Conservation (phyloP, 2,797 vertebrate genomes). For the Argentina silus region DNA sequence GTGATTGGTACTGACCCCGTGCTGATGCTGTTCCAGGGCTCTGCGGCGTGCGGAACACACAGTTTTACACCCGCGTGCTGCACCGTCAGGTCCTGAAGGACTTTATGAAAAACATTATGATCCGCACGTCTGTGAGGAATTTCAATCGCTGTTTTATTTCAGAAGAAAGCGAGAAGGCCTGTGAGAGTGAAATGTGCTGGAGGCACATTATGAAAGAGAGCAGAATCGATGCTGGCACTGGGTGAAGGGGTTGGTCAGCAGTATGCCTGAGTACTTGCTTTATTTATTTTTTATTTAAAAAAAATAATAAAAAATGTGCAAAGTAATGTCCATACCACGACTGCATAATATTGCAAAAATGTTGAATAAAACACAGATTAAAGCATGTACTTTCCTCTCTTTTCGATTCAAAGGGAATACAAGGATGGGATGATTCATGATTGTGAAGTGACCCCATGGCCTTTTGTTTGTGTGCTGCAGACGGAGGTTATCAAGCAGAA, state of each 20-base stretch:
- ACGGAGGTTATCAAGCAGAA: too few relatives aligned
- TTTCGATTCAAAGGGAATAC: background rate
- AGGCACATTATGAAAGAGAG: conserved; percentile 39
- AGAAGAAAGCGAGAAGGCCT: background rate
- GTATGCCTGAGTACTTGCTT: conserved; percentile 7
- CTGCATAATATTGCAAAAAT: conserved; percentile 40
- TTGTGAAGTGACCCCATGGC: background rate
- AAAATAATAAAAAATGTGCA: too few relatives aligned
- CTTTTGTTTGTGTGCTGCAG: background rate
- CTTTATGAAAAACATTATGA: conserved; percentile 22
- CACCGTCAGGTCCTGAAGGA: conserved; percentile 11
- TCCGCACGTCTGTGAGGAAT: conserved; percentile 17
- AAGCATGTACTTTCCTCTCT: background rate
- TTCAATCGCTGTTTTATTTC: background rate
- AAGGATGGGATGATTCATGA: background rate
- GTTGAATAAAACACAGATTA: conserved; percentile 45
- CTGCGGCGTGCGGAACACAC: background rate
- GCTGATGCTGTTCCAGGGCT: conserved; percentile 17
- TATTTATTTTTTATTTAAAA: conserved; percentile 10
- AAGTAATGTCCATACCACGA: background rate
- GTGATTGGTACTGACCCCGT: conserved; percentile 50
- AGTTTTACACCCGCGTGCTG: background rate
- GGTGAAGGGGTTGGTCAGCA: conserved; percentile 43
- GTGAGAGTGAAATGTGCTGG: conserved; percentile 24
- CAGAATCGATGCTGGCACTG: conserved; percentile 33